Evolutionary conservation across 1,140 invertebrate genomes (phyloP).

Genomic region (Seison nebaliae): DNA sequence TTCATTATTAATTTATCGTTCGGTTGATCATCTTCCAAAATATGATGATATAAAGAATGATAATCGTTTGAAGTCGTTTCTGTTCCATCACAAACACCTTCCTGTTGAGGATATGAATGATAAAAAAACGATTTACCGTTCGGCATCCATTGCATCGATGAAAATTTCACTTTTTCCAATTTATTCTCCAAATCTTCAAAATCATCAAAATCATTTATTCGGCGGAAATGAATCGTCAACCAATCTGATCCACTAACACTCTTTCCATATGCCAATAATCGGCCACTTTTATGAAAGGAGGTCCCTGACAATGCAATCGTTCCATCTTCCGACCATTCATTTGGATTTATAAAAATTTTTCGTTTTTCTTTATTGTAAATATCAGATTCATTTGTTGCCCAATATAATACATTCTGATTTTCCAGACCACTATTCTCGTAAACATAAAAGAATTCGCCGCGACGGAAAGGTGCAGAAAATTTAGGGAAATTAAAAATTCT

Average conservation of each 20-base stretch:
- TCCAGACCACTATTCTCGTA: constrained; percentile 77
- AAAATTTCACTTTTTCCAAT: constrained; percentile 67
- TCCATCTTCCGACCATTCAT: constrained; percentile 65
- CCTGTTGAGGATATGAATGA: constrained; percentile 48
- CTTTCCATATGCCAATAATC: constrained; percentile 61
- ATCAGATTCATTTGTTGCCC: constrained; percentile 49
- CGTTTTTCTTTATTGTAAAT: too few species aligned
- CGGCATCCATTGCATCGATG: constrained; percentile 65
- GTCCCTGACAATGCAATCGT: constrained; percentile 52
- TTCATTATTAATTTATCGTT: constrained; percentile 37
- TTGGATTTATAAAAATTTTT: constrained; percentile 74
- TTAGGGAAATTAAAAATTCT: constrained; percentile 85
- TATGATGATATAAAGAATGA: constrained; percentile 79
- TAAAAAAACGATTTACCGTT: constrained; percentile 85
- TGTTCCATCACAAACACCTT: constrained; percentile 54
- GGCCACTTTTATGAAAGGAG: constrained; percentile 64
- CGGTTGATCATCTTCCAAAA: constrained; percentile 51
- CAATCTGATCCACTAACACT: constrained; percentile 32
- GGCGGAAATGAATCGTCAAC: constrained; percentile 10
- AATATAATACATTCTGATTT: constrained; percentile 79
- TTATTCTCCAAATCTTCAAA: constrained; percentile 59
- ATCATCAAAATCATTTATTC: constrained; percentile 52
- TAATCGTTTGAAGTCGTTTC: constrained; percentile 57
- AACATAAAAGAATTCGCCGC: constrained; percentile 65
- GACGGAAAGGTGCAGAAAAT: constrained; percentile 53